Conservation (phyloP, 2,888 invertebrate genomes). For the Ornithoptera priamus region DNA sequence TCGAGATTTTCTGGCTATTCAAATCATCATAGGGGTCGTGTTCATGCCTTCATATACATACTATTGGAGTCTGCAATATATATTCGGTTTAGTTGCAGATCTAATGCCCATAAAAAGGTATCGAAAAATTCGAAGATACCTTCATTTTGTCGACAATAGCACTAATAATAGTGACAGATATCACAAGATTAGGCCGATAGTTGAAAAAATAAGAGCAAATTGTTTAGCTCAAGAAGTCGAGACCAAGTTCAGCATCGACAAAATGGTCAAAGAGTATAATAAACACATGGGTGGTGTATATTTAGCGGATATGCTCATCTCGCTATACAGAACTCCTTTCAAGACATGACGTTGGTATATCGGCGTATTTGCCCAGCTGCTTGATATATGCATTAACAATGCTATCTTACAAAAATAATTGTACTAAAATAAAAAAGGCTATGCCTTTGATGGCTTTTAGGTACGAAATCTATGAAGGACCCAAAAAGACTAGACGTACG, state of each 20-base stretch:
- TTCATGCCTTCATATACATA: conserved; percentile 38
- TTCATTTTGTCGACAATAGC: conserved; percentile 43
- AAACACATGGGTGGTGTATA: too few relatives aligned
- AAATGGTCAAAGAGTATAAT: conserved; percentile 33
- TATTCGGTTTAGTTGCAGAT: conserved; percentile 36
- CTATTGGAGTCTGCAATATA: conserved; percentile 36
- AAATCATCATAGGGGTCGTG: conserved; percentile 43
- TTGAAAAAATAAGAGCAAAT: conserved; percentile 37
- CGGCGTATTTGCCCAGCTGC: too few relatives aligned
- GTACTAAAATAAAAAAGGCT: too few relatives aligned
- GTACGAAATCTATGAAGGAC: too few relatives aligned
- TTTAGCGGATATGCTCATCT: too few relatives aligned
- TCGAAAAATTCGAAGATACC: conserved; percentile 37
- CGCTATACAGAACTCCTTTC: too few relatives aligned
- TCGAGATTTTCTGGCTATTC: conserved; percentile 31
- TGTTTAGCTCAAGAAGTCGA: conserved; percentile 36
- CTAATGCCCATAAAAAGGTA: conserved; percentile 33
- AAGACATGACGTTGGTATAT: too few relatives aligned
- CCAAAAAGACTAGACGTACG: too few relatives aligned
- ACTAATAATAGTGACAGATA: conserved; percentile 37
- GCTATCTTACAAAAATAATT: too few relatives aligned
- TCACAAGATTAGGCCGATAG: conserved; percentile 40
- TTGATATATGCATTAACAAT: too few relatives aligned
- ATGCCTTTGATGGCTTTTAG: too few relatives aligned
- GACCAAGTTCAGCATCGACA: conserved; percentile 42